phyloP scores from a whole-genome alignment of 2,888 invertebrate genomes.

The Colostygia pectinataria region DNA sequence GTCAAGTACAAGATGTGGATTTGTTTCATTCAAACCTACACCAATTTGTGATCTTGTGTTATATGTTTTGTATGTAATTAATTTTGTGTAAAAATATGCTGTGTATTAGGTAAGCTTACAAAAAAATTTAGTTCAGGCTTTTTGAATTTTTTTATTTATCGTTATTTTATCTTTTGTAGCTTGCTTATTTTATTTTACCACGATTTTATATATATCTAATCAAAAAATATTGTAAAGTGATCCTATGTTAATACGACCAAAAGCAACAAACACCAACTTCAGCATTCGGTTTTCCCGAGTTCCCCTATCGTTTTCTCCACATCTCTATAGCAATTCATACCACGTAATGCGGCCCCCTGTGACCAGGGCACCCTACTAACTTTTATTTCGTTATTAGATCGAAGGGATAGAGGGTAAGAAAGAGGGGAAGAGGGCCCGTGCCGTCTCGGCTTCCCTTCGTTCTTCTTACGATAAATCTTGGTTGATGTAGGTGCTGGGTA shows the following conservation, averaged over 20 bases:
- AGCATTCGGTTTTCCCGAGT: slow-evolving; percentile 16
- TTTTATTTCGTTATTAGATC: slow-evolving; percentile 71
- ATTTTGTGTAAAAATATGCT: no score
- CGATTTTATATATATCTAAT: no score
- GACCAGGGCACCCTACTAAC: slow-evolving; percentile 74
- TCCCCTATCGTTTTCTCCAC: slow-evolving; percentile 26
- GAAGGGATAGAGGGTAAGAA: slow-evolving; percentile 50
- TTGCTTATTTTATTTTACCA: no score
- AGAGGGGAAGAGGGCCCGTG: slow-evolving; percentile 46
- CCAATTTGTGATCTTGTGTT: no score
- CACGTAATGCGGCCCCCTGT: slow-evolving; percentile 53
- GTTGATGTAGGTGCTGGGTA: slow-evolving; percentile 20
- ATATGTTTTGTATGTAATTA: no score
- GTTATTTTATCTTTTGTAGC: no score
- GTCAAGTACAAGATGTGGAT: no score
- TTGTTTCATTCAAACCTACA: no score
- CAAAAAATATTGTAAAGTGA: not conserved
- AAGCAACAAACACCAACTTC: slow-evolving; percentile 12
- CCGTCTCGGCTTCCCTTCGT: slow-evolving; percentile 31
- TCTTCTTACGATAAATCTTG: slow-evolving; percentile 30
- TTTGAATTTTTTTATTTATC: no score
- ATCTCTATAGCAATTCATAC: slow-evolving; percentile 37
- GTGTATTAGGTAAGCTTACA: no score
- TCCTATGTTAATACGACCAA: slow-evolving; percentile 7
- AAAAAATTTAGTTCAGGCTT: no score